Evolutionary conservation across 1,140 invertebrate species (phyloP), one percentile per base, ranked within the genome.

Genomic region (Acromyrmex echinatior): DNA sequence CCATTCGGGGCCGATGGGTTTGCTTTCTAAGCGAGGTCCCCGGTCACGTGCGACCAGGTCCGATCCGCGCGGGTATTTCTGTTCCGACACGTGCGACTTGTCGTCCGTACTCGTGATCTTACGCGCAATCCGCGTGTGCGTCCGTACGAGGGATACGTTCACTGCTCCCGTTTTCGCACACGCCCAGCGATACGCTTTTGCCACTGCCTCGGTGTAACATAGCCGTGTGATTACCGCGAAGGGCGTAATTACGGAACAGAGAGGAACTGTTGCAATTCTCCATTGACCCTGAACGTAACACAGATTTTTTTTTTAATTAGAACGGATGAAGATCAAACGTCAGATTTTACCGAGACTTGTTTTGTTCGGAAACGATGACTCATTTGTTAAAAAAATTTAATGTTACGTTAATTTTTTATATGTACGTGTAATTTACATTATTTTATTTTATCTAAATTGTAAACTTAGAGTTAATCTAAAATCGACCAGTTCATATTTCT

Each of bases 1-100:
- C 58, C 79, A 73, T 90, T 90, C 86, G 79, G 87, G 79, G 77
- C 80, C 81, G 76, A 76, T 51, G 53, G 73, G 87, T 56, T 90
- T 77, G 77, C 86, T 82, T 91, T 91, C 89, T 88, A 88, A 78
- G 45, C 65, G 28, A 51, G n/a, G 45, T 70, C 49, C 39, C 49
- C 16, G 78, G 78, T 86, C 90, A 91, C 90, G 89, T 91, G 90
- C 87, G 58, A 14, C 62, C 49, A 39, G 76, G 4, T 49, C 88
- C 73, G 39, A 25, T 49, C 45, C 3, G 74, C 68, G 18, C 79
- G 88, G 79, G 58, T 89, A 90, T 84, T 85, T 84, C 21, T 62
- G 31, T 10, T 66, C 63, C 14, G 51, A 86, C 87, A 88, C 89
- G 89, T 91, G 87, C 87, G 88, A 81, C 62, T 73, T 31, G 39